Conservation (phyloP, 2,797 vertebrate genomes). For the Trachurus trachurus region DNA sequence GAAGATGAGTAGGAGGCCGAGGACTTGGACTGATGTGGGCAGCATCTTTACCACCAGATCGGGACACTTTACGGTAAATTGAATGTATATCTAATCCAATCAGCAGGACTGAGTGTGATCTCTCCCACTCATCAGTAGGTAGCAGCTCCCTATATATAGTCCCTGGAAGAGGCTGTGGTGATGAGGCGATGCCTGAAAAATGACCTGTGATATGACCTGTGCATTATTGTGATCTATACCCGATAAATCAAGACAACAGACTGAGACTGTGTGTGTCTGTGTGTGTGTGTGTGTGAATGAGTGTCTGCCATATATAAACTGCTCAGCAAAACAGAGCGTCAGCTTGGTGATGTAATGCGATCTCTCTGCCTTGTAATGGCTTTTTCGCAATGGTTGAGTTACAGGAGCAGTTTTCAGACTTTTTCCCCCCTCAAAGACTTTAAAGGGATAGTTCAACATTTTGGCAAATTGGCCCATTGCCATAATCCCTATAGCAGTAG, state of each 20-base stretch:
- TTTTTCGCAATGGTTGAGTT: conserved; percentile 21
- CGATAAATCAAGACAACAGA: neutral
- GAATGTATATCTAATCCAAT: neutral
- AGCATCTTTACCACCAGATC: conserved; percentile 54
- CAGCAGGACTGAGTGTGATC: neutral
- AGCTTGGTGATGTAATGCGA: conserved; percentile 49
- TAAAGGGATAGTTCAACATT: no score
- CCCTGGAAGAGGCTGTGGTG: neutral
- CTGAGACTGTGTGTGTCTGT: neutral
- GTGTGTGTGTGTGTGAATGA: neutral
- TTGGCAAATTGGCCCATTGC: no score
- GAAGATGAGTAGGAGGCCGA: conserved; percentile 57
- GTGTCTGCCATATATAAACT: neutral
- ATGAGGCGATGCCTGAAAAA: conserved; percentile 13
- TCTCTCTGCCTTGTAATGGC: conserved; percentile 50
- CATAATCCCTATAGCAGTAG: no score
- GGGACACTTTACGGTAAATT: neutral
- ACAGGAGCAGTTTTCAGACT: neutral
- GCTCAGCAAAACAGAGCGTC: conserved; percentile 69
- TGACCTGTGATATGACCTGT: conserved; percentile 8
- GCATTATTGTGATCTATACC: conserved; percentile 8
- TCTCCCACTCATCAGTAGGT: neutral
- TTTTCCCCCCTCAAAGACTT: neutral
- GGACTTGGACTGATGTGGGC: conserved; percentile 13
- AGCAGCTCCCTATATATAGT: conserved; percentile 41